A percentile compares a stretch with the other conserved stretches of the same genome.
phyloP scores from a whole-genome alignment of 2,797 vertebrate genomes.

The Vespertilio murinus region DNA sequence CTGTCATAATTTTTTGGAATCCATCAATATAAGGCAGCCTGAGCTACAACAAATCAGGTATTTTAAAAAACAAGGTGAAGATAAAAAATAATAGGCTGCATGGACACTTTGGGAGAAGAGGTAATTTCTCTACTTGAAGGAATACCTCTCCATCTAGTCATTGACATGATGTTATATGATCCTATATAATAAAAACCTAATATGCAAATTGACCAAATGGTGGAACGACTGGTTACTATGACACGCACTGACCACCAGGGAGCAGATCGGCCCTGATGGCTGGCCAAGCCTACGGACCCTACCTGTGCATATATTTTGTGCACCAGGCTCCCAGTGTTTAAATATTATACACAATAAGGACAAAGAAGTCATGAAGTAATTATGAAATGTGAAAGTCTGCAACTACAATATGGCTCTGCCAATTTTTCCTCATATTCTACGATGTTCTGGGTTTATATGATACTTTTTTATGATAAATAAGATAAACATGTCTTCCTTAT shows the following conservation, averaged over 20 bases:
- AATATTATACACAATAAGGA: not conserved
- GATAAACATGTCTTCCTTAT: not conserved
- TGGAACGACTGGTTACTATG: fast-evolving
- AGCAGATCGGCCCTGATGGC: too few relatives aligned
- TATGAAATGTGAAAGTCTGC: not conserved
- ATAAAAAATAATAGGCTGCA: not conserved
- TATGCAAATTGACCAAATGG: too few relatives aligned
- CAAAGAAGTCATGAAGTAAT: not conserved
- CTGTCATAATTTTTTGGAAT: not conserved
- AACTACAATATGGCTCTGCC: not conserved
- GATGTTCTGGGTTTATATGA: not conserved
- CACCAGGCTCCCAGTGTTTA: not conserved
- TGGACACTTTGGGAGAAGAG: not conserved
- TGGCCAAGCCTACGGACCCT: too few relatives aligned
- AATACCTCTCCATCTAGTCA: not conserved
- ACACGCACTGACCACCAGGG: too few relatives aligned
- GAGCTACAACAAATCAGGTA: not conserved
- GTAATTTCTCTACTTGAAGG: not conserved
- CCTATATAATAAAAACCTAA: too few relatives aligned
- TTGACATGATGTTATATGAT: not conserved
- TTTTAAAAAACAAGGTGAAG: not conserved
- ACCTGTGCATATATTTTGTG: too few relatives aligned
- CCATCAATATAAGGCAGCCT: not conserved
- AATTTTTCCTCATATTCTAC: not conserved
- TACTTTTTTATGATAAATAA: not conserved